Conservation (phyloP, 2,888 invertebrate genomes). For the Agrochola circellaris region DNA sequence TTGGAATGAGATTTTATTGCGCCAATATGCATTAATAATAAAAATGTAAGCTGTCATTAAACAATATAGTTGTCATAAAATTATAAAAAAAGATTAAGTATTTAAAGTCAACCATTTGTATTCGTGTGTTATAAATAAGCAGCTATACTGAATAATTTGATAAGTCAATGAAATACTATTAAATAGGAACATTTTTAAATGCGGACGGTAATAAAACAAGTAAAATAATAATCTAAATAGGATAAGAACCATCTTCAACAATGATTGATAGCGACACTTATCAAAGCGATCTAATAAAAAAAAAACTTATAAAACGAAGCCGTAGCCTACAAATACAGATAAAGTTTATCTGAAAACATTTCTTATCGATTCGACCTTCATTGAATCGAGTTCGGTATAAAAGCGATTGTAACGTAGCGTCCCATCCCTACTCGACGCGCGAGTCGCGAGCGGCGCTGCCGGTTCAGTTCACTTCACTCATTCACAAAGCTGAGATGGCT, state of each 20-base stretch:
- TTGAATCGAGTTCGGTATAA: conserved; percentile 61
- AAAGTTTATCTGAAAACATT: conserved; percentile 63
- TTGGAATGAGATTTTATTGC: background rate
- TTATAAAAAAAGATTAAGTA: background rate
- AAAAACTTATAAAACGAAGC: conserved; percentile 58
- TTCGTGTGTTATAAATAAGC: conserved; percentile 10
- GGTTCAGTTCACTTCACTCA: conserved; percentile 65
- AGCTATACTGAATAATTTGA: conserved; percentile 11
- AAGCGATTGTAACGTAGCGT: conserved; percentile 59
- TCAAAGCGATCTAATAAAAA: conserved; percentile 55
- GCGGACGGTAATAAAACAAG: background rate
- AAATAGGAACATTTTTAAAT: background rate
- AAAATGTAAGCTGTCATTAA: background rate
- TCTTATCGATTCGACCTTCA: conserved; percentile 66
- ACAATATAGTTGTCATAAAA: background rate
- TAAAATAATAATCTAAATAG: conserved; percentile 39
- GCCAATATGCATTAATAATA: background rate
- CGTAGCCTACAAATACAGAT: conserved; percentile 60
- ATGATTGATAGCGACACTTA: conserved; percentile 62
- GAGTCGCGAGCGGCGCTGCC: conserved; percentile 51
- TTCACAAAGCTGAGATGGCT: conserved; percentile 78
- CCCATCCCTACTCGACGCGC: conserved; percentile 68
- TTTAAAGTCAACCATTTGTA: background rate
- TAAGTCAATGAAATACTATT: background rate
- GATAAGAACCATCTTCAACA: conserved; percentile 58